Percentiles rank a stretch among this genome's conserved stretches.
Conservation (phyloP, 2,797 vertebrate species). For the Rallus crepitans region DNA sequence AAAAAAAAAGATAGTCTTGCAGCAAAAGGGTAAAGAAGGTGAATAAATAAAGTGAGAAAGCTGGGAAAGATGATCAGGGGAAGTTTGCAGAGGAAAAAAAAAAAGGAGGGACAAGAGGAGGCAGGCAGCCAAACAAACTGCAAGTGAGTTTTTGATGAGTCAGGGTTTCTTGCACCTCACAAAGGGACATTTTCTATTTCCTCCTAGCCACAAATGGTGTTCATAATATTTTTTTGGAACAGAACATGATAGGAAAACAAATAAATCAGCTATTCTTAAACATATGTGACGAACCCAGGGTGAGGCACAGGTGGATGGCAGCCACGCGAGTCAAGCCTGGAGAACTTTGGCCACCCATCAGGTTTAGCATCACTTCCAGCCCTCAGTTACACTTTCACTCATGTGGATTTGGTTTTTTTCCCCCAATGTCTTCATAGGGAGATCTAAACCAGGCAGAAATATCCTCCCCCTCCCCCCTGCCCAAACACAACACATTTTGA, state of each 20-base stretch:
- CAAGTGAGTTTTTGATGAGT: slow-evolving; percentile 53
- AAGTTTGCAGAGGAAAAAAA: neutral
- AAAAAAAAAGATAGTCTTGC: neutral
- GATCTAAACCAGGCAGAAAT: neutral
- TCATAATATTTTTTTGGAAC: slow-evolving; percentile 17
- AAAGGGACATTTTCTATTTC: slow-evolving; percentile 25
- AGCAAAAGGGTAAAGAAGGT: neutral
- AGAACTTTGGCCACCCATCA: neutral
- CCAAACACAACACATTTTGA: neutral
- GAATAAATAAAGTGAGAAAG: neutral
- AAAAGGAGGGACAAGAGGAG: neutral
- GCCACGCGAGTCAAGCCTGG: rapidly evolving
- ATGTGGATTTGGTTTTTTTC: rapidly evolving
- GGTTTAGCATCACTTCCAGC: neutral
- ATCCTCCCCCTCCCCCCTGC: too few relatives aligned
- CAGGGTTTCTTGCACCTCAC: slow-evolving; percentile 25
- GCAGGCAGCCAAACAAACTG: neutral
- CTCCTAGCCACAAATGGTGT: slow-evolving; percentile 17
- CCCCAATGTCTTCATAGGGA: neutral
- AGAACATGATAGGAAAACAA: neutral
- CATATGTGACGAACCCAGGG: neutral
- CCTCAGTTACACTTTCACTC: neutral
- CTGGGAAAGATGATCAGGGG: neutral
- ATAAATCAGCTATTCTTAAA: slow-evolving; percentile 48
- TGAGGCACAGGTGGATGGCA: slow-evolving; percentile 17